phyloP scores from a whole-genome alignment of 2,888 invertebrate genomes.

The Dendrolimus pini region DNA sequence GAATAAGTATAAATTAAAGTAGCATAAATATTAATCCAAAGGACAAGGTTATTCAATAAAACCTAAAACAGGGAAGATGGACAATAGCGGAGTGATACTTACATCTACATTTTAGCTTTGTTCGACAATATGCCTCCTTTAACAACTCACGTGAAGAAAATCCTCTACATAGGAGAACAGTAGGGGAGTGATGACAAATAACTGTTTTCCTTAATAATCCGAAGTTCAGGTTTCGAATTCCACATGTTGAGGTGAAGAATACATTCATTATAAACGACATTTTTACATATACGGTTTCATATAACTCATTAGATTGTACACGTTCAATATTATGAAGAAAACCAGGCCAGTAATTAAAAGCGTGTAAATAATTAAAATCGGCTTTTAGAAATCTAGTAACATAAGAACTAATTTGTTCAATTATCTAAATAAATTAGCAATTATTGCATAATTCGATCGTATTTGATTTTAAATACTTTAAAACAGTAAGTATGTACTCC shows the following conservation, averaged over 20 bases:
- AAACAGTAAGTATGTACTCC: too few species aligned
- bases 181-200: slow-evolving; percentile 7
- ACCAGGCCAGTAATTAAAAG: too few species aligned
- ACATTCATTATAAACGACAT: slow-evolving; percentile 32
- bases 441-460: slow-evolving; percentile 30
- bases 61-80: too few species aligned
- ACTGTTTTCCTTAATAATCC: slow-evolving; percentile 30
- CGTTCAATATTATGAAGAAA: too few species aligned
- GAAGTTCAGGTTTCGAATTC: slow-evolving; percentile 33
- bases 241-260: slow-evolving; percentile 27
- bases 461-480: too few species aligned
- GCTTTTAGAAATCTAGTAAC: background rate
- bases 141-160: slow-evolving; percentile 62
- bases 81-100: slow-evolving; percentile 46
- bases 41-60: too few species aligned
- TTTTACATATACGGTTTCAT: slow-evolving; percentile 8
- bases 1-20: too few species aligned
- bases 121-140: slow-evolving; percentile 79
- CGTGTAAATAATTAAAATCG: background rate
- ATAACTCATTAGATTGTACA: too few species aligned
- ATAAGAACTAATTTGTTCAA: background rate
- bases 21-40: too few species aligned
- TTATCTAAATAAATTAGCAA: slow-evolving; percentile 5
- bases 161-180: slow-evolving; percentile 6
- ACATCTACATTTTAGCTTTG: slow-evolving; percentile 84